Evolutionary conservation across 2,888 invertebrate species (phyloP).

Genomic region (Nebria salina): DNA sequence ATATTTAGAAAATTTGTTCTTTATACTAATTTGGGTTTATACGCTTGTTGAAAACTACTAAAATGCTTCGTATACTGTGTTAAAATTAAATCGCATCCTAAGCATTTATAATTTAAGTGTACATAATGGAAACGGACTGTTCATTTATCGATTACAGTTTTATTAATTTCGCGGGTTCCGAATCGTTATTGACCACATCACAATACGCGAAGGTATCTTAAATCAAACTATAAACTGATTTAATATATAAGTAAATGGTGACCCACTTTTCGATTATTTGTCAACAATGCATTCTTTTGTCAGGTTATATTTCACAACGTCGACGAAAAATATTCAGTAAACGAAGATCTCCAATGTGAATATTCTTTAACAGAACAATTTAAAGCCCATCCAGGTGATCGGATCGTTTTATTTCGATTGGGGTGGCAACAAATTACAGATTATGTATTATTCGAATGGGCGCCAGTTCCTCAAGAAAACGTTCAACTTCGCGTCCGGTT

Average conservation of each 20-base stretch:
- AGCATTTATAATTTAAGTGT: slow-evolving; percentile 3
- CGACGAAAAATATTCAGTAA: slow-evolving; percentile 55
- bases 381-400: slow-evolving; percentile 57
- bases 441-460: slow-evolving; percentile 59
- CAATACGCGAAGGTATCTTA: slow-evolving; percentile 42
- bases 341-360: slow-evolving; percentile 55
- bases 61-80: neutral
- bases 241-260: neutral
- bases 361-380: slow-evolving; percentile 54
- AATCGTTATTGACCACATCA: slow-evolving; percentile 43
- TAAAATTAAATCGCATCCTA: neutral
- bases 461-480: slow-evolving; percentile 48
- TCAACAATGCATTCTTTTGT: slow-evolving; percentile 15
- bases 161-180: slow-evolving; percentile 38
- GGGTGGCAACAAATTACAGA: slow-evolving; percentile 59
- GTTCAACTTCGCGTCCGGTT: slow-evolving; percentile 37
- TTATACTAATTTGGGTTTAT: neutral
- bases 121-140: slow-evolving; percentile 37
- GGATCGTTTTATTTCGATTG: slow-evolving; percentile 59
- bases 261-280: slow-evolving; percentile 11
- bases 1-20: neutral
- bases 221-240: slow-evolving; percentile 2
- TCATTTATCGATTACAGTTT: slow-evolving; percentile 42
- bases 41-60: neutral
- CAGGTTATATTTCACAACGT: slow-evolving; percentile 57